Evolutionary conservation across 64 coral and sea anemone genomes (phyloP).

Genomic region (Platygyra sinensis): DNA sequence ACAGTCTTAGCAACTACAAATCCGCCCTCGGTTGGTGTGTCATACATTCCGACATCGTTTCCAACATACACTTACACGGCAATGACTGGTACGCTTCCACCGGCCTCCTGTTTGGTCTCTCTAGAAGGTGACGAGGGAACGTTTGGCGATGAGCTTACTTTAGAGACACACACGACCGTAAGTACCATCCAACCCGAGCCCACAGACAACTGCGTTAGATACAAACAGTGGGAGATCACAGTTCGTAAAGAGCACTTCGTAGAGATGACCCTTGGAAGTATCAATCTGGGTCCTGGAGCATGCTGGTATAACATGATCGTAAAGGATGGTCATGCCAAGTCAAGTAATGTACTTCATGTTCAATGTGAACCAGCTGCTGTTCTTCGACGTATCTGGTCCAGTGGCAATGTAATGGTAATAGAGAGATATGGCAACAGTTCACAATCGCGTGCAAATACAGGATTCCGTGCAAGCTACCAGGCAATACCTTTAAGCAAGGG

Average conservation of each 20-base stretch:
- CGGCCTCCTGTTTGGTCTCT: neutral
- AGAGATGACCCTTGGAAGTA: slow-evolving; percentile 1
- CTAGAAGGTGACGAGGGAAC: neutral
- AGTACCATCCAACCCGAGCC: neutral
- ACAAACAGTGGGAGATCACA: neutral
- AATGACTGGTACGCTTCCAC: neutral
- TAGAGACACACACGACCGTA: neutral
- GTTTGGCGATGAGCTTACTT: neutral
- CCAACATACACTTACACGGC: neutral
- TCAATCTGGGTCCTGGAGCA: neutral
- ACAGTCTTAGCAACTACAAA: no score
- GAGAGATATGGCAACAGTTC: neutral
- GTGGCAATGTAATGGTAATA: neutral
- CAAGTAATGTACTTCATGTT: neutral
- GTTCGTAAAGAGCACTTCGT: slow-evolving; percentile 2
- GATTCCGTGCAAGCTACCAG: neutral
- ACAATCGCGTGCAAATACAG: neutral
- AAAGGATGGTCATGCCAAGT: neutral
- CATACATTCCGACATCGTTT: neutral
- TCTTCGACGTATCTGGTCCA: neutral
- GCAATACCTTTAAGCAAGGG: neutral
- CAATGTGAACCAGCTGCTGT: neutral
- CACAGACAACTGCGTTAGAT: neutral
- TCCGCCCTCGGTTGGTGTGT: no score
- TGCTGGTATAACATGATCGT: neutral